phyloP scores from a whole-genome alignment of 2,113 vertebrate species.

The Urocitellus parryii region DNA sequence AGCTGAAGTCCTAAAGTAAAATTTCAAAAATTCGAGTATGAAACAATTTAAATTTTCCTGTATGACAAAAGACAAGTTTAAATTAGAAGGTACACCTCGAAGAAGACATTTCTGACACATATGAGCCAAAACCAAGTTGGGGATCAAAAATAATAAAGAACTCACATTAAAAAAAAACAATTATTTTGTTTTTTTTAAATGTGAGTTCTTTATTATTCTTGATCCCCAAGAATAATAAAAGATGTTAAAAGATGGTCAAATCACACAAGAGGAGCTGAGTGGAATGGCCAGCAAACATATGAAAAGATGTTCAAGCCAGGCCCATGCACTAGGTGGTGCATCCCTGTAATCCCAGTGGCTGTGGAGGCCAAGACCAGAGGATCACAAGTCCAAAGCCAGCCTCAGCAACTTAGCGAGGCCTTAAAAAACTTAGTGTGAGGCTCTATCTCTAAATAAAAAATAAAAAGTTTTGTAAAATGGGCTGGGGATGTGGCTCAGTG shows the following conservation, averaged over 20 bases:
- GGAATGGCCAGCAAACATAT: background rate
- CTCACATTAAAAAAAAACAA: background rate
- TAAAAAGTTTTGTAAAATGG: too few relatives aligned
- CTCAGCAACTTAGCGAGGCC: too few relatives aligned
- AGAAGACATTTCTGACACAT: background rate
- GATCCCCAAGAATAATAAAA: too few relatives aligned
- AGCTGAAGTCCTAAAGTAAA: background rate
- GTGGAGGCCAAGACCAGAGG: too few relatives aligned
- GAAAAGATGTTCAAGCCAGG: background rate
- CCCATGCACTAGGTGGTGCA: too few relatives aligned
- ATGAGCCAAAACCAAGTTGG: background rate
- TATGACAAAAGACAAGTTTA: background rate
- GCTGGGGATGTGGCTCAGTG: too few relatives aligned
- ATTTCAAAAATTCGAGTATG: background rate
- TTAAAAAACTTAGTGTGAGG: too few relatives aligned
- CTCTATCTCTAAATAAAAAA: too few relatives aligned
- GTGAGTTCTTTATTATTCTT: too few relatives aligned
- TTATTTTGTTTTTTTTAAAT: too few relatives aligned
- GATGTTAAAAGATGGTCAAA: background rate
- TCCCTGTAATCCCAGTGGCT: too few relatives aligned
- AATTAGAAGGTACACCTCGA: background rate
- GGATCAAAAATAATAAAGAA: conserved; percentile 5
- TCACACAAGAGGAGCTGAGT: background rate
- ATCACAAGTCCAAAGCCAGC: too few relatives aligned
- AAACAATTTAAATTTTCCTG: background rate